phyloP scores from a whole-genome alignment of 1,140 invertebrate species.

The Eulimnadia texana region DNA sequence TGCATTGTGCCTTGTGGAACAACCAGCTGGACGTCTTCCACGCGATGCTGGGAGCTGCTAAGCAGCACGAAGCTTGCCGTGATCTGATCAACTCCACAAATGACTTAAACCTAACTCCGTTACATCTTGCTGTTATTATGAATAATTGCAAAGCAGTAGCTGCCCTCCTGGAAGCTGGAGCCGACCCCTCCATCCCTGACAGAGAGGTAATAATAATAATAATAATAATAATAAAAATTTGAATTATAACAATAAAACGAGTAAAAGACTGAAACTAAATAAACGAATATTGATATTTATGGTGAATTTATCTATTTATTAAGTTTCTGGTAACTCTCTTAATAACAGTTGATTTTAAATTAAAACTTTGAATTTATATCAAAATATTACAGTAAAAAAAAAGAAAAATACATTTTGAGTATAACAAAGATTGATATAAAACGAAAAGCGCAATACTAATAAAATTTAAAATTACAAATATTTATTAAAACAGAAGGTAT shows the following conservation, averaged over 20 bases:
- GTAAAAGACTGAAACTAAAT: no score
- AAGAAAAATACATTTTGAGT: no score
- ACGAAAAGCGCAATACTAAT: no score
- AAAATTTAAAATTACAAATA: not conserved
- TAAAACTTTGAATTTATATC: no score
- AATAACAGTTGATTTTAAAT: no score
- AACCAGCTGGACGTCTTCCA: conserved; percentile 23
- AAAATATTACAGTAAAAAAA: no score
- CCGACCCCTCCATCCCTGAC: conserved; percentile 18
- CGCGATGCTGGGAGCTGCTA: conserved; percentile 23
- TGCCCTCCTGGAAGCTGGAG: conserved; percentile 30
- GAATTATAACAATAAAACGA: no score
- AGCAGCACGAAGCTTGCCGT: conserved; percentile 21
- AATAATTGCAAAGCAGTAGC: conserved; percentile 29
- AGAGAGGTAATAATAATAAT: not conserved
- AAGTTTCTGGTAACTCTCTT: no score
- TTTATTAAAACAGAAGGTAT: not conserved
- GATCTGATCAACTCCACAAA: conserved; percentile 26
- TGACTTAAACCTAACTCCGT: conserved; percentile 29
- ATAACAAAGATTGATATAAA: no score
- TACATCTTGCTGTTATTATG: conserved; percentile 35
- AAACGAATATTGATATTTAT: no score
- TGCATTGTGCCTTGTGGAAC: conserved; percentile 28
- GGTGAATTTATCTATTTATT: no score
- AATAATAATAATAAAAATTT: no score